Conservation (phyloP, 2,888 invertebrate genomes). For the Oscheius sp. region DNA sequence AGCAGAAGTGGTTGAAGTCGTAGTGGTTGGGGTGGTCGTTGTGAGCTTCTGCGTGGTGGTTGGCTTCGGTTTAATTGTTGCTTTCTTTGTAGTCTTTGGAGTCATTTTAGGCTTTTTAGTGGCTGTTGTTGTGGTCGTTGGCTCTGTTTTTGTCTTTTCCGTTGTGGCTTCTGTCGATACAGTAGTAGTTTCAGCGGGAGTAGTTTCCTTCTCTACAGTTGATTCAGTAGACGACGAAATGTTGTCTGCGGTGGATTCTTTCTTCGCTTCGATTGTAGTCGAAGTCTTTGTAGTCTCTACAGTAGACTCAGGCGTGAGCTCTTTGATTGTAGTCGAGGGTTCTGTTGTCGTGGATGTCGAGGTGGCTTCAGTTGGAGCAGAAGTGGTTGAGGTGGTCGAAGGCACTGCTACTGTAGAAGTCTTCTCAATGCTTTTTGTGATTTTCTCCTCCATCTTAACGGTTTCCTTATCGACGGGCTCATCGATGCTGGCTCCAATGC, state of each 20-base stretch:
- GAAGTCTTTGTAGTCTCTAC: neutral
- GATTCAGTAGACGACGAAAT: no score
- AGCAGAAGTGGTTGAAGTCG: neutral
- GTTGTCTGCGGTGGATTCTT: neutral
- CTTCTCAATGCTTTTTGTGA: no score
- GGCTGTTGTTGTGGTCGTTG: neutral
- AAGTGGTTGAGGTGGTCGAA: no score
- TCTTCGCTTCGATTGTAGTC: neutral
- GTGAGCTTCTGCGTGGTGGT: neutral
- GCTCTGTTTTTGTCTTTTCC: neutral
- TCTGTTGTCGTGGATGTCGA: conserved; percentile 6
- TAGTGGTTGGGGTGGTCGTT: neutral
- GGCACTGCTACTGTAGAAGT: no score
- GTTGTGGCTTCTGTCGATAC: neutral
- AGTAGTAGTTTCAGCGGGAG: neutral
- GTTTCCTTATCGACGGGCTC: neutral
- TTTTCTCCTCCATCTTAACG: neutral
- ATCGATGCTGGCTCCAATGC: neutral
- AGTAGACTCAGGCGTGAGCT: no score
- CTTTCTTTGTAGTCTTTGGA: neutral
- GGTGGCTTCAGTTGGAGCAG: no score
- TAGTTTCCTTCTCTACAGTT: neutral
- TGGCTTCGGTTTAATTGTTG: neutral
- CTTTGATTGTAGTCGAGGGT: neutral
- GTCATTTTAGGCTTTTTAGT: neutral